A percentile compares a stretch with the other conserved stretches of the same genome.
Conservation (phyloP, 2,888 invertebrate genomes). For the Corythucha ciliata region DNA sequence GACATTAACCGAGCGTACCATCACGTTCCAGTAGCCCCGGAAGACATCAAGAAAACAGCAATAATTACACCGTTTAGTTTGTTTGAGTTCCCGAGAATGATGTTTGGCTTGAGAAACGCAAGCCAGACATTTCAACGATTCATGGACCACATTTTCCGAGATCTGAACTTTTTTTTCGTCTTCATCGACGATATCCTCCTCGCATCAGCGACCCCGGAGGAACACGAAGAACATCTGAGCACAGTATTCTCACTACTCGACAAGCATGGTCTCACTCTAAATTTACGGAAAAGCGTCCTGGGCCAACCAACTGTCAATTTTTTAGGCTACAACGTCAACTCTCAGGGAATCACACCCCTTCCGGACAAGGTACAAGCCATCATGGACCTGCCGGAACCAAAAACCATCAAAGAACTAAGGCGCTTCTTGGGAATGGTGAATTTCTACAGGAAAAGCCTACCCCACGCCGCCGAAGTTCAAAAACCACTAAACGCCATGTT, state of each 20-base stretch:
- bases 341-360: constrained; percentile 33
- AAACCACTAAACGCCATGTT: neutral
- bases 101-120: constrained; percentile 31
- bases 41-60: too few species aligned
- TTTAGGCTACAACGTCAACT: constrained; percentile 35
- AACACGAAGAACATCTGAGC: constrained; percentile 31
- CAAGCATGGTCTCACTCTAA: constrained; percentile 37
- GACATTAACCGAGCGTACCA: too few species aligned
- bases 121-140: constrained; percentile 35
- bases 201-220: constrained; percentile 24
- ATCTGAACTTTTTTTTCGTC: constrained; percentile 30
- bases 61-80: constrained; percentile 39
- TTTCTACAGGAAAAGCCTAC: neutral
- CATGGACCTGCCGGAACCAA: constrained; percentile 28
- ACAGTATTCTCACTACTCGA: constrained; percentile 29
- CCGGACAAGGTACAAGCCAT: constrained; percentile 30
- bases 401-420: constrained; percentile 16
- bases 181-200: constrained; percentile 38
- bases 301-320: constrained; percentile 33
- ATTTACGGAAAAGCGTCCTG: constrained; percentile 38
- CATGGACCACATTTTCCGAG: constrained; percentile 25
- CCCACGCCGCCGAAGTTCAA: neutral
- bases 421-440: constrained; percentile 30
- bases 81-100: constrained; percentile 36
- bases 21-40: too few species aligned